Percentiles rank a stretch among this genome's conserved stretches.
phyloP scores from a whole-genome alignment of 2,888 invertebrate species.

The Agrotis clavis region DNA sequence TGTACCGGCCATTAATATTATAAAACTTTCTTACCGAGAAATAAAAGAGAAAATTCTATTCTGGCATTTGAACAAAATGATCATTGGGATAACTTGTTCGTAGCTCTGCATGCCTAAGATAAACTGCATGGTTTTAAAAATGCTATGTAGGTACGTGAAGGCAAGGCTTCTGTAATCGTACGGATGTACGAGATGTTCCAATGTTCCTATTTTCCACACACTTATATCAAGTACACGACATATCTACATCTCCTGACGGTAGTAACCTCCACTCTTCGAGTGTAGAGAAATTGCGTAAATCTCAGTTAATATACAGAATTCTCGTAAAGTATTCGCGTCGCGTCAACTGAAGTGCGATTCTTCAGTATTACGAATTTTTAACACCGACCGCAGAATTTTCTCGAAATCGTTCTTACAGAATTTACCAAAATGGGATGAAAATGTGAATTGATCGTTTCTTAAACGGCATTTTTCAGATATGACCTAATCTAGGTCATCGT shows the following conservation, averaged over 20 bases:
- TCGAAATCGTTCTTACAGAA: not conserved
- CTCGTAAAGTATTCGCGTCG: conserved; percentile 19
- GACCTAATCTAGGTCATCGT: too few species aligned
- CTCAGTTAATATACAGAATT: not conserved
- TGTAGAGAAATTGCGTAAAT: not conserved
- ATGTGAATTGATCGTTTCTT: not conserved
- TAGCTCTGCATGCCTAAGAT: too few species aligned
- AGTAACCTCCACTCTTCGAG: not conserved
- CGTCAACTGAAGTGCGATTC: conserved; percentile 4
- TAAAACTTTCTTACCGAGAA: not conserved
- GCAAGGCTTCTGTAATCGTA: not conserved
- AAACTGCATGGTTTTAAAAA: too few species aligned
- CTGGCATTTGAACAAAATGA: too few species aligned
- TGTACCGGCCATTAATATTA: not conserved
- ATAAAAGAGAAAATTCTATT: too few species aligned
- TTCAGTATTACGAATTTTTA: conserved; percentile 19
- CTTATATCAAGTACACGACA: not conserved
- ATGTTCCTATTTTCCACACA: conserved; percentile 10
- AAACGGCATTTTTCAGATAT: not conserved
- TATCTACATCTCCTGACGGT: conserved; percentile 1
- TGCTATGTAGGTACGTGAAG: not conserved
- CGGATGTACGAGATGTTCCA: not conserved
- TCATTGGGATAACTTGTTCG: not conserved
- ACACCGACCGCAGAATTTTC: conserved; percentile 1
- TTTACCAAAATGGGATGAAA: not conserved